Evolutionary conservation across 2,797 vertebrate genomes (phyloP), one percentile per base, ranked within the genome.

Genomic region (Spinus pinus): DNA sequence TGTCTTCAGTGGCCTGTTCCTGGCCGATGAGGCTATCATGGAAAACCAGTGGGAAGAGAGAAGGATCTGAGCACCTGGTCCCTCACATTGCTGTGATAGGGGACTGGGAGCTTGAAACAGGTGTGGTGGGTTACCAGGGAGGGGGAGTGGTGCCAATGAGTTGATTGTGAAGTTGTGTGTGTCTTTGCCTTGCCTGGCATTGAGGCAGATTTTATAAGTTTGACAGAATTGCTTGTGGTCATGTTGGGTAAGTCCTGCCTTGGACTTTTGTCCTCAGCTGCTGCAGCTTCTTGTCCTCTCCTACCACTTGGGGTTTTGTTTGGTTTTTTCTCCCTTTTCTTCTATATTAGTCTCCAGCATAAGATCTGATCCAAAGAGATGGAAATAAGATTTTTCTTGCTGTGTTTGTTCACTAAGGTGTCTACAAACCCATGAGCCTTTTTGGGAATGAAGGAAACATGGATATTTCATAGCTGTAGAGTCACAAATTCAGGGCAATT

Each of bases 31-130:
- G 33, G 28, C 81, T 10, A 10, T 25, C 12, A 5, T 28, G 24
- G 79, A 73, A 82, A 70, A 49, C 24, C 50, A 62, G 35, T 11
- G 33, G 64, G 39, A 35, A 37, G 27, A 58, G 50, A 78, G 72
- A 81, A 73, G 18, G 9, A 12, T 30, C 70, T 14, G 4, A 66
- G 44, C 0, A 0, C 14, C 10, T 53, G 42, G 20, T 51, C 31
- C 66, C 44, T 21, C 21, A 6, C 2, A 0, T 9, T 82, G 53
- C 22, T 19, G 3, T 28, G 28, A 15, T 0, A 16, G 15, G 17
- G 23, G 24, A n/a, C 41, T 3, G 3, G 23, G 22, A 90, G 8
- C 22, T 28, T 50, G 41, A 71, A 49, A 21, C 18, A 10, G 4
- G 14, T 23, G 31, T 44, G 19, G 7, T 92, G 56, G 31, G 37